Evolutionary conservation across 2,113 vertebrate genomes (phyloP).

Genomic region (Myanophis thanlyinensis): DNA sequence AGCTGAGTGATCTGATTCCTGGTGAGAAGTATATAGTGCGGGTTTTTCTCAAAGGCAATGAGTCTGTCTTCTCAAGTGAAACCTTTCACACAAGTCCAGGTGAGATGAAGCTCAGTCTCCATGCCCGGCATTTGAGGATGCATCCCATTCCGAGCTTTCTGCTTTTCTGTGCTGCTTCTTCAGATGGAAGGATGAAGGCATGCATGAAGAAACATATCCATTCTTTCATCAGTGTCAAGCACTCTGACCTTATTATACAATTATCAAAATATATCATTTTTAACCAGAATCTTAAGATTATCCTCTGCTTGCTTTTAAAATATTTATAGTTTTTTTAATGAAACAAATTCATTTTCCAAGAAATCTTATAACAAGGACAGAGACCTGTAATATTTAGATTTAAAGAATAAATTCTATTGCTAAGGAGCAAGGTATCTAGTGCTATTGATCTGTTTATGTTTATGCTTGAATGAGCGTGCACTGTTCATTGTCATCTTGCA

Average conservation of each 20-base stretch:
- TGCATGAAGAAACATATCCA: conserved; percentile 51
- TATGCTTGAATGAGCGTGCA: not conserved
- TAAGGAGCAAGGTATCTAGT: not conserved
- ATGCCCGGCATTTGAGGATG: conserved; percentile 48
- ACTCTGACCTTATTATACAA: conserved; percentile 16
- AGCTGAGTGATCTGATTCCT: conserved; percentile 86
- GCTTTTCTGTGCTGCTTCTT: conserved; percentile 18
- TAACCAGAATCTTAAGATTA: not conserved
- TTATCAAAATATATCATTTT: not conserved
- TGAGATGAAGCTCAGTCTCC: conserved; percentile 77
- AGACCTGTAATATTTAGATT: not conserved
- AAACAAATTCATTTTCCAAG: not conserved
- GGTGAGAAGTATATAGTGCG: conserved; percentile 91
- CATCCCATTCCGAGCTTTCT: conserved; percentile 39
- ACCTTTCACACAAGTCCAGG: conserved; percentile 97
- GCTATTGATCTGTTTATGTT: not conserved
- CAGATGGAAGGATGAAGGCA: conserved; percentile 20
- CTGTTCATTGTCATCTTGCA: not conserved
- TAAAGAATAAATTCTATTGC: not conserved
- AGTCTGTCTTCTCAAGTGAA: conserved; percentile 83
- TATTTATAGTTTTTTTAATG: not conserved
- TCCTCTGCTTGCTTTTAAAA: not conserved
- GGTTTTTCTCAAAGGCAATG: conserved; percentile 89
- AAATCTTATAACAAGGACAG: conserved; percentile 16
- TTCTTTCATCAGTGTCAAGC: not conserved